Conservation (phyloP, 2,888 invertebrate genomes). For the Trichopria drosophilae region DNA sequence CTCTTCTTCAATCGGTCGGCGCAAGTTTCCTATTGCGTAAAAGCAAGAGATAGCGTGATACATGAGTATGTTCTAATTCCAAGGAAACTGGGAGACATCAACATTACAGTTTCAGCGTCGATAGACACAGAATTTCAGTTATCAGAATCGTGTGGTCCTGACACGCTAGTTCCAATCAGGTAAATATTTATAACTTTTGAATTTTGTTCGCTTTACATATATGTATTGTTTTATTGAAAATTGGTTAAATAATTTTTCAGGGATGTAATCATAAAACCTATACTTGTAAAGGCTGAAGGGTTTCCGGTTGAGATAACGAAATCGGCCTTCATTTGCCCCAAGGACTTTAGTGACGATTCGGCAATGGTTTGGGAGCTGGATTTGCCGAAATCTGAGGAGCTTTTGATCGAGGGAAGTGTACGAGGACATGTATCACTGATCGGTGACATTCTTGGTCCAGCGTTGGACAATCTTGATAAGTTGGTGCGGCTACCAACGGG, state of each 20-base stretch:
- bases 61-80: conserved; percentile 50
- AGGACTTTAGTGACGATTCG: conserved; percentile 58
- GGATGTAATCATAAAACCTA: conserved; percentile 67
- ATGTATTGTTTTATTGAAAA: conserved; percentile 2
- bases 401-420: conserved; percentile 67
- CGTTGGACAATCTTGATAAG: conserved; percentile 69
- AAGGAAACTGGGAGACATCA: conserved; percentile 58
- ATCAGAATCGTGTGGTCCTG: conserved; percentile 59
- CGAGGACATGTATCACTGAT: conserved; percentile 66
- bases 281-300: conserved; percentile 73
- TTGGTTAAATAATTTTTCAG: conserved; percentile 45
- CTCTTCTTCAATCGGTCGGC: conserved; percentile 15
- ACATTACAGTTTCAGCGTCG: conserved; percentile 61
- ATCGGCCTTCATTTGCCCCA: conserved; percentile 70
- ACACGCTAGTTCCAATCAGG: conserved; percentile 59
- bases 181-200: conserved; percentile 37
- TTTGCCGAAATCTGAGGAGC: conserved; percentile 55
- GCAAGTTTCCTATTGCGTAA: conserved; percentile 45
- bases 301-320: conserved; percentile 67
- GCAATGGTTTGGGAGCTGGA: conserved; percentile 58
- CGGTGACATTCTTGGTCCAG: conserved; percentile 68
- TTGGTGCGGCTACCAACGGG: conserved; percentile 72
- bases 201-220: background rate
- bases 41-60: conserved; percentile 48
- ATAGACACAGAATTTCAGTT: conserved; percentile 57